Percentiles rank a stretch among this genome's conserved stretches.
Evolutionary conservation across 2,888 invertebrate species (phyloP).

Genomic region (Nebria brevicollis): DNA sequence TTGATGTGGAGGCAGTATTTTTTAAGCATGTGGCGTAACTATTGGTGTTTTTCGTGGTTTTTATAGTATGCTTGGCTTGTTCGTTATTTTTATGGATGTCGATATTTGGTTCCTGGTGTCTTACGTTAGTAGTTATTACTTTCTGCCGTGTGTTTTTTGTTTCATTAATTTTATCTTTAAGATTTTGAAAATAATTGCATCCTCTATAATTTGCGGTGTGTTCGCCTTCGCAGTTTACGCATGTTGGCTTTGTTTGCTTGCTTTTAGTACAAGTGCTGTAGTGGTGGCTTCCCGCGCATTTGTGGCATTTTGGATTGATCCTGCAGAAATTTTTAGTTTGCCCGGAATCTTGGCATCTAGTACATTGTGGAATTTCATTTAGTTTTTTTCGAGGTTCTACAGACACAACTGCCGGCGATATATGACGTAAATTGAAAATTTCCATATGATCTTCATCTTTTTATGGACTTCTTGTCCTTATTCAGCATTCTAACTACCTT

Average conservation of each 20-base stretch:
- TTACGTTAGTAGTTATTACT: too few relatives aligned
- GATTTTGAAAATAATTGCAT: background rate
- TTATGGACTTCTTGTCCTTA: conserved; percentile 8
- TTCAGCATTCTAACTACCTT: background rate
- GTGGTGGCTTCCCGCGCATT: conserved; percentile 19
- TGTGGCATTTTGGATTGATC: background rate
- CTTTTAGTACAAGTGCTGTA: background rate
- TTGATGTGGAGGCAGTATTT: too few relatives aligned
- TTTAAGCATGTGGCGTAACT: too few relatives aligned
- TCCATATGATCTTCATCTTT: too few relatives aligned
- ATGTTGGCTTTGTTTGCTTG: conserved; percentile 7
- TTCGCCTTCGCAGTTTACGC: conserved; percentile 29
- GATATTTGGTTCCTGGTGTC: too few relatives aligned
- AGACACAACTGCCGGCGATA: background rate
- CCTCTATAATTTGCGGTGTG: conserved; percentile 19
- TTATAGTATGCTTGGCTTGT: too few relatives aligned
- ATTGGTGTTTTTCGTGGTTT: too few relatives aligned
- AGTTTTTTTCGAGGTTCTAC: conserved; percentile 4
- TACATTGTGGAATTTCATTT: conserved; percentile 13
- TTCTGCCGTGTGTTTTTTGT: too few relatives aligned
- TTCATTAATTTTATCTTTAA: too few relatives aligned
- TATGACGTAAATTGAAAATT: too few relatives aligned
- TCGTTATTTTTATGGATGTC: too few relatives aligned
- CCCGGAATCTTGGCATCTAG: conserved; percentile 23
- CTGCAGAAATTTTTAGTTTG: conserved; percentile 11